These are phyloP conservation scores for Caenorhabditis sp. DNA, from an alignment of 2,888 invertebrate species.

Conservation along the genomic window DNA sequence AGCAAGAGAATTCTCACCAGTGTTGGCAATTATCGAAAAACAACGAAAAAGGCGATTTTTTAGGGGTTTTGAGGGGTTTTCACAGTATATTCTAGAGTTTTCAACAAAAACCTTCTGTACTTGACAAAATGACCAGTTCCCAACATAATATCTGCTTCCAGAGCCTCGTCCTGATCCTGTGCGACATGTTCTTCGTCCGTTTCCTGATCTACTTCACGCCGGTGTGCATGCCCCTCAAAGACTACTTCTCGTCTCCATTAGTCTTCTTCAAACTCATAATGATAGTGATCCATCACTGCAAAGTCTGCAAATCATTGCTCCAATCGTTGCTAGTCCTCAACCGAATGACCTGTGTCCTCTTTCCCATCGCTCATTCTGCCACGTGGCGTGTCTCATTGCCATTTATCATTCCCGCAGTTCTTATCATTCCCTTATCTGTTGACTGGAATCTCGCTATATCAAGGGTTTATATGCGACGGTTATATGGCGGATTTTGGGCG, in stretches of 20 bases:
- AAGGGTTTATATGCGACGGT: constrained; percentile 24
- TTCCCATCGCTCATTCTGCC: background rate
- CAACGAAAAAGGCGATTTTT: too few relatives aligned
- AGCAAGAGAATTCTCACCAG: too few relatives aligned
- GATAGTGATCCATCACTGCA: constrained; percentile 15
- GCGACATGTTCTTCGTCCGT: constrained; percentile 5
- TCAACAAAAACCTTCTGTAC: too few relatives aligned
- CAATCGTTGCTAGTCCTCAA: constrained; percentile 20
- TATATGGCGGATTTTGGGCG: constrained; percentile 27
- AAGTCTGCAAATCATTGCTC: constrained; percentile 20
- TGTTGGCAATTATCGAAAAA: too few relatives aligned
- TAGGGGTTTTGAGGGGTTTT: too few relatives aligned
- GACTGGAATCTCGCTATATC: constrained; percentile 31
- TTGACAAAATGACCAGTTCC: too few relatives aligned
- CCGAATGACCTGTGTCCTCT: constrained; percentile 18
- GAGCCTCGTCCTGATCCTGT: background rate
- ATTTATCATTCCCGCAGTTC: background rate
- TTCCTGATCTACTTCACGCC: constrained; percentile 20
- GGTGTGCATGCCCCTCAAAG: background rate
- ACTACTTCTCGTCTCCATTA: constrained; percentile 8
- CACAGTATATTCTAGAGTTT: too few relatives aligned
- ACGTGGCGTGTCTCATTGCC: background rate
- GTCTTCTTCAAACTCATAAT: constrained; percentile 16
- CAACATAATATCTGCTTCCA: too few relatives aligned
- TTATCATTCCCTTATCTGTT: constrained; percentile 12